Conservation (phyloP, 2,113 vertebrate species). For the Lophotis ruficrista region DNA sequence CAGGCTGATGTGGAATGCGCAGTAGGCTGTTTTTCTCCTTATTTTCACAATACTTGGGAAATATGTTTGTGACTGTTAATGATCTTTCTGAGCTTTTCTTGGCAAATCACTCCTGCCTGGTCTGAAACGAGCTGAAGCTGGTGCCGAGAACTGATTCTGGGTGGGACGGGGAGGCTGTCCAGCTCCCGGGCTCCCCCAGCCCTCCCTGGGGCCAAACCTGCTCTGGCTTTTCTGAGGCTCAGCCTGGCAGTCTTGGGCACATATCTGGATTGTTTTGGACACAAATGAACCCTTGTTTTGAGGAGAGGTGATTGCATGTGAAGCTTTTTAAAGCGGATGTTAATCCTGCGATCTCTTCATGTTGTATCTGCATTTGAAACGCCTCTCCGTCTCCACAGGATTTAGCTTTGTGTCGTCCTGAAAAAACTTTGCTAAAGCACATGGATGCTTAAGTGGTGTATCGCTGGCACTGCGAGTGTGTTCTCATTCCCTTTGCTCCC, state of each 20-base stretch:
- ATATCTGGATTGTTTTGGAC: not conserved
- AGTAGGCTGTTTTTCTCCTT: not conserved
- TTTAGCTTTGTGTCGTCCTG: not conserved
- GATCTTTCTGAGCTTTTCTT: not conserved
- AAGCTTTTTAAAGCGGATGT: not conserved
- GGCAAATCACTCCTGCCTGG: not conserved
- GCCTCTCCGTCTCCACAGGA: not conserved
- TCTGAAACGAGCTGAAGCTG: not conserved
- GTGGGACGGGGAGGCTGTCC: not conserved
- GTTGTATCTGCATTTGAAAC: not conserved
- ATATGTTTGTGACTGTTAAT: not conserved
- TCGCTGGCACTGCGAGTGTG: accelerated
- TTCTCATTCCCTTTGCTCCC: not conserved
- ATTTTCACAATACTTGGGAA: not conserved
- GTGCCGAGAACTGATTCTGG: not conserved
- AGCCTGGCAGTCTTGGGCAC: not conserved
- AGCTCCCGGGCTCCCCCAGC: not conserved
- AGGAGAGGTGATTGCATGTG: not conserved
- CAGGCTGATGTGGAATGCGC: not conserved
- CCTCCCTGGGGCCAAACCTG: accelerated
- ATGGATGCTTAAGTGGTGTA: not conserved
- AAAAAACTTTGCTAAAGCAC: not conserved
- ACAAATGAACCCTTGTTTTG: not conserved
- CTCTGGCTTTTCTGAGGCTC: not conserved
- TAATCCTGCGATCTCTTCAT: not conserved